These are phyloP conservation scores for Bombus impatiens DNA, from an alignment of 1,140 invertebrate species.

Conservation along the genomic window DNA sequence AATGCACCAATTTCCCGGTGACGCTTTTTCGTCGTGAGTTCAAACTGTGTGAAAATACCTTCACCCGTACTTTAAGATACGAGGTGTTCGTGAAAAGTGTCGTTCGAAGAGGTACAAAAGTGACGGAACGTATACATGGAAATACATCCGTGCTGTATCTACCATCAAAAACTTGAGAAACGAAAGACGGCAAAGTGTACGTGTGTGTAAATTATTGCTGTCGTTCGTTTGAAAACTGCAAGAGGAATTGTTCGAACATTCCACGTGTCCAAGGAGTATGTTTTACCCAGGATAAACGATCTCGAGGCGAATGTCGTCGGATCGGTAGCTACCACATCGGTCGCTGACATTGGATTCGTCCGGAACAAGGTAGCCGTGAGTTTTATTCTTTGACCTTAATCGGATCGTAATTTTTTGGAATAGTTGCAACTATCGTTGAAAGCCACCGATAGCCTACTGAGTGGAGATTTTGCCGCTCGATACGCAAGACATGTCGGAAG, in stretches of 20 bases:
- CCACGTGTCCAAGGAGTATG: constrained; percentile 23
- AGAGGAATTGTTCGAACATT: constrained; percentile 19
- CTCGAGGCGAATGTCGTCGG: constrained; percentile 9
- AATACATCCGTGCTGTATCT: too few relatives aligned
- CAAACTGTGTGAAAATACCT: not conserved
- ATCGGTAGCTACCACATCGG: constrained; percentile 10
- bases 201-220: not conserved
- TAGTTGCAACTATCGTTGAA: not conserved
- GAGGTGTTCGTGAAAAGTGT: constrained; percentile 5
- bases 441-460: not conserved
- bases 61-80: too few relatives aligned
- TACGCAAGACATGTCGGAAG: too few relatives aligned
- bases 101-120: not conserved
- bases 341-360: constrained; percentile 41
- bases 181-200: not conserved
- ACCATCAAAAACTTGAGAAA: not conserved
- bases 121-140: not conserved
- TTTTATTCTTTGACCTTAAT: constrained; percentile 48
- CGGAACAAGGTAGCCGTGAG: constrained; percentile 53
- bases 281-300: constrained; percentile 47
- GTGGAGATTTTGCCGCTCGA: constrained; percentile 4
- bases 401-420: constrained; percentile 23
- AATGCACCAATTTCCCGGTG: not conserved
- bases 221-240: not conserved
- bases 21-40: not conserved